These are phyloP conservation scores for Ectemnius cavifrons DNA, from an alignment of 2,888 invertebrate species.

Conservation along the genomic window DNA sequence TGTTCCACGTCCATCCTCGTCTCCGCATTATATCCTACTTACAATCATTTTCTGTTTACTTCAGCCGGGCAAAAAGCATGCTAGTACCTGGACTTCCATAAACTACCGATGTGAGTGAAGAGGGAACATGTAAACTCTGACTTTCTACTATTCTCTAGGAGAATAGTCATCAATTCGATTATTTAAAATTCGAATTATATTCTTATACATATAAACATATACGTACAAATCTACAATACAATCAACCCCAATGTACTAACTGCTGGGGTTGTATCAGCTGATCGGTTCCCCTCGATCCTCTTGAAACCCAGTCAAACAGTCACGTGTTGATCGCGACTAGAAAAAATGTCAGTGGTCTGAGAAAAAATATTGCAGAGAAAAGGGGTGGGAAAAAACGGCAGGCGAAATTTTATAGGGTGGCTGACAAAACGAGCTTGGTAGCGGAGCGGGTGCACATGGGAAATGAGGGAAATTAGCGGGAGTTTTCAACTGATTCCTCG, in stretches of 20 bases:
- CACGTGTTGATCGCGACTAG: constrained; percentile 5
- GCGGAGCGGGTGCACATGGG: neutral
- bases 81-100: no score
- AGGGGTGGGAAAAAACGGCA: neutral
- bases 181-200: no score
- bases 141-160: no score
- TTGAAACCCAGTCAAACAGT: neutral
- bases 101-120: no score
- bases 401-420: no score
- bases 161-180: no score
- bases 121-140: no score
- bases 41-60: constrained; percentile 24
- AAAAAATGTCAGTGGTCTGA: neutral
- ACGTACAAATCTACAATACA: no score
- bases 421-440: neutral
- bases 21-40: constrained; percentile 25
- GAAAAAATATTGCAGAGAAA: neutral
- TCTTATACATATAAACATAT: no score
- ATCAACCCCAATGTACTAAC: no score
- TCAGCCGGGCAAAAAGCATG: neutral
- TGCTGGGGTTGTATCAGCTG: no score
- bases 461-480: constrained; percentile 18
- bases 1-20: constrained; percentile 16
- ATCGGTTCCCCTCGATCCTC: neutral
- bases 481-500: constrained; percentile 37